Evolutionary conservation across 1,140 invertebrate genomes (phyloP), one percentile per base, ranked within the genome.

Genomic region (Bathynomus jamesi): DNA sequence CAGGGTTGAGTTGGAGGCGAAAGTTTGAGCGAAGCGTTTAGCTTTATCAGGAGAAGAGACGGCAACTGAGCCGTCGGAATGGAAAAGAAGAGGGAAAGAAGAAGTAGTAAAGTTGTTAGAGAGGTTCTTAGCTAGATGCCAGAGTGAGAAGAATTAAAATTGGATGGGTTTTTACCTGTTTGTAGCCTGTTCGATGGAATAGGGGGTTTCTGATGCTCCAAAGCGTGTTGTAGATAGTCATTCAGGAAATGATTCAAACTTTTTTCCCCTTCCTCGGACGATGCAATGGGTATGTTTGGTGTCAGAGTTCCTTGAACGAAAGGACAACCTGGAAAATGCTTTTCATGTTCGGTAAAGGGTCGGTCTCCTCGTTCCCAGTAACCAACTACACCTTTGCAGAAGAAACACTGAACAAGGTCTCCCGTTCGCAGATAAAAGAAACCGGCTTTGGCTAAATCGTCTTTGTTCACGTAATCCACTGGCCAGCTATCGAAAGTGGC

Each of bases 351-450:
- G 4, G 27, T 27, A 27, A 53, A 30, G 13, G 65, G 64, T 46
- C 21, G 25, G 46, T 73, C 71, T 13, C 71, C 71, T 21, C 13
- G 28, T 40, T 74, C 64, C 70, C 70, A 71, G 27, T 40, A 32
- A 3, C 31, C 70, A 2, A 71, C 46, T 13, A 32, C 11, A 0
- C 70, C 70, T 28, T 69, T 67, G 32, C 70, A 71, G 65, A 46
- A 71, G 17, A 46, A 67, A 30, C 70, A 71, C 61, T 74, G 61
- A 17, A 73, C 70, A 28, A 64, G 73, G 24, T 67, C 70, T n/a
- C 13, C 62, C 28, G 28, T 46, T 28, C 53, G 28, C 17, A 31
- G 28, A 60, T 29, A 73, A 25, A 67, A 72, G 29, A 74, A 74
- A n/a, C 73, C 73, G 27, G 61, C 67, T 13, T 31, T 10, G 3